Conservation (phyloP, 2,797 vertebrate species). For the Enteromius radiatus region DNA sequence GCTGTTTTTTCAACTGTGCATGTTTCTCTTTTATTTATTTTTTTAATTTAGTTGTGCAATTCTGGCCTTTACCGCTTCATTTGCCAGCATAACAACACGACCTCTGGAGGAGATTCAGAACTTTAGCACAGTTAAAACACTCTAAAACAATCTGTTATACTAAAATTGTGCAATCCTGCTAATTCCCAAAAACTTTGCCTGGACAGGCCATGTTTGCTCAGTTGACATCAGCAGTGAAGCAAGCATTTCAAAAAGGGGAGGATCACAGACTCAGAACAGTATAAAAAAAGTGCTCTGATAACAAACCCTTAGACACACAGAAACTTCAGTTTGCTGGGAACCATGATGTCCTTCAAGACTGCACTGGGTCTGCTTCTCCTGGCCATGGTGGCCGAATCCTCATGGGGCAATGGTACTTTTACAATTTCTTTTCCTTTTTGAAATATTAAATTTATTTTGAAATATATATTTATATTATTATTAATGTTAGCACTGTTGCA, state of each 20-base stretch:
- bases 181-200: slow-evolving; percentile 7
- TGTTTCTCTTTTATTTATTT: background rate
- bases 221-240: slow-evolving; percentile 11
- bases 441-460: too few relatives aligned
- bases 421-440: background rate
- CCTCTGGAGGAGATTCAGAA: background rate
- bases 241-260: background rate
- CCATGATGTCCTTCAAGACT: slow-evolving; percentile 50
- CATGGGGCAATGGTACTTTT: slow-evolving; percentile 57
- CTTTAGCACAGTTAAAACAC: background rate
- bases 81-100: background rate
- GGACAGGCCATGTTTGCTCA: background rate
- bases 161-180: slow-evolving; percentile 36
- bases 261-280: background rate
- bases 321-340: background rate
- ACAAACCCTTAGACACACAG: background rate
- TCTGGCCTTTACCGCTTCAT: background rate
- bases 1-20: background rate
- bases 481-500: background rate
- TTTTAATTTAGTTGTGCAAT: slow-evolving; percentile 5
- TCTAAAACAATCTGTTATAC: background rate
- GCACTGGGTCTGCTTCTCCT: slow-evolving; percentile 50
- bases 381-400: slow-evolving; percentile 52
- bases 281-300: slow-evolving; percentile 30
- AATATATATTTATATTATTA: too few relatives aligned